Evolutionary conservation across 2,888 invertebrate genomes (phyloP), one percentile per base, ranked within the genome.

Genomic region (Catocala nupta): DNA sequence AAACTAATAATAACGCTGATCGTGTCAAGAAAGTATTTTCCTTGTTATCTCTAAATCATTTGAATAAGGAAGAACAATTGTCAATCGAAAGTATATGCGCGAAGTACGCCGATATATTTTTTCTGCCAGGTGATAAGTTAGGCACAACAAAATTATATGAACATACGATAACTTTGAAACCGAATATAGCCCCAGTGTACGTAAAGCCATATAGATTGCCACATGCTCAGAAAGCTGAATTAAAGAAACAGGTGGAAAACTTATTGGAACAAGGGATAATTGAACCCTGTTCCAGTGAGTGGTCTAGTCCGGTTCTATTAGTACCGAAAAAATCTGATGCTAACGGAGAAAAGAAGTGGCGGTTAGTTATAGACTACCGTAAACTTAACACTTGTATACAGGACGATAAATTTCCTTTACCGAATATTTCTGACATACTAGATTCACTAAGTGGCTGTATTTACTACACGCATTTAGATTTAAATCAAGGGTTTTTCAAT

Each of bases 71-170:
- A 5, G 71, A 70, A 47, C 42, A 58, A 43, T 44, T 25, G 8
- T 13, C 55, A 7, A 75, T 78, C 8, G 59, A 68, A 33, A 53
- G 36, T 11, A 59, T 75, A 13, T 74, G 70, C 54, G 62, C 71
- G 0, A 74, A 78, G 57, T 78, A 59, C 64, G 5, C 59, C 0
- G 71, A 78, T 36, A 51, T 75, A 12, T 78, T 78, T 59, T 51
- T 58, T 60, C 54, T 75, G 50, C 53, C 61, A 16, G 65, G 60
- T 5, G 74, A 78, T 54, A 71, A 63, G 44, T 50, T 74, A 42
- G 48, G 47, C 3, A 63, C 67, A 1, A 69, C 73, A 8, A 59
- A 67, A 50, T 7, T 73, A 7, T 62, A 50, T 25, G 10, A 65
- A 58, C 75, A 76, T 25, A 25, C 50, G 5, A 75, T 78, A 8